Conservation (phyloP, 1,140 invertebrate species). For the Microplitis mediator region DNA sequence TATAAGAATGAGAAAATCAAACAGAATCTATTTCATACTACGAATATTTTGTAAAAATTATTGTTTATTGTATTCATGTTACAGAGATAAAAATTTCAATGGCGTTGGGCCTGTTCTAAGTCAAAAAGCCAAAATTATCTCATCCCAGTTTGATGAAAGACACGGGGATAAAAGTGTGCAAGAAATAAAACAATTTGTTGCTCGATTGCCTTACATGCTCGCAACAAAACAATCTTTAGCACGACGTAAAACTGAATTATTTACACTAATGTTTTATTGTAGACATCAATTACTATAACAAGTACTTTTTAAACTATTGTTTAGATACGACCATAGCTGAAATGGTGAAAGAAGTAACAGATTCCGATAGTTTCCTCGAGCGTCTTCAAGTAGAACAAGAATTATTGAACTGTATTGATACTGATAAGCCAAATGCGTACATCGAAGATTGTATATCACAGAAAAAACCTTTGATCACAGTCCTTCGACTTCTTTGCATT, state of each 20-base stretch:
- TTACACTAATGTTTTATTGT: background rate
- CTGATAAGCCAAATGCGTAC: conserved; percentile 84
- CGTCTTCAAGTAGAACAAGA: conserved; percentile 83
- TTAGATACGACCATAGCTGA: conserved; percentile 79
- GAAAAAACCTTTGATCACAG: conserved; percentile 79
- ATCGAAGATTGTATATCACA: conserved; percentile 92
- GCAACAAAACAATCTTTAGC: conserved; percentile 85
- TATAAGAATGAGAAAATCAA: no score
- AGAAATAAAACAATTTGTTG: conserved; percentile 94
- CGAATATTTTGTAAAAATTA: no score
- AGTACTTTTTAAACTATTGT: conserved; percentile 23
- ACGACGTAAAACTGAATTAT: conserved; percentile 51
- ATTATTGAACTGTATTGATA: conserved; percentile 87
- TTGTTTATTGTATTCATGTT: conserved; percentile 24
- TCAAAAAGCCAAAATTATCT: conserved; percentile 85
- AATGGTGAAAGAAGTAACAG: conserved; percentile 75
- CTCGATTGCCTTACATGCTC: conserved; percentile 85
- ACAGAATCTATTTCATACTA: no score
- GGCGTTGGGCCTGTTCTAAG: conserved; percentile 85
- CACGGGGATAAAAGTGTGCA: conserved; percentile 86
- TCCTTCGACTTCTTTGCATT: conserved; percentile 86
- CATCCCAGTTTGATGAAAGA: conserved; percentile 84
- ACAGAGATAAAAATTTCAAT: conserved; percentile 92
- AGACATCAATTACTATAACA: background rate
- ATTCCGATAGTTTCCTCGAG: conserved; percentile 71